Conservation (phyloP, 1,140 invertebrate species). For the Dendrolimus kikuchii region DNA sequence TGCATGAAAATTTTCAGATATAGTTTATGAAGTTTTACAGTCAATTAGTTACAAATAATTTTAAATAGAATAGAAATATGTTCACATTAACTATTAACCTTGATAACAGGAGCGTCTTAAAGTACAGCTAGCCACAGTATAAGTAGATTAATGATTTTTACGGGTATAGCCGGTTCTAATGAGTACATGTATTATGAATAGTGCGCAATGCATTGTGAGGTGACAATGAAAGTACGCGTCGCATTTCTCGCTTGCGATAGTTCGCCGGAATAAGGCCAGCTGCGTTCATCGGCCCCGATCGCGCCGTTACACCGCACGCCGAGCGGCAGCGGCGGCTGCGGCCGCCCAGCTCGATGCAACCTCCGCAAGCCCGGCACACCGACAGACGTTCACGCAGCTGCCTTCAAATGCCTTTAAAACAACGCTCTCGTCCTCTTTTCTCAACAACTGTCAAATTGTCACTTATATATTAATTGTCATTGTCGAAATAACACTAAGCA, state of each 20-base stretch:
- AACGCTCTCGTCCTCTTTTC: no score
- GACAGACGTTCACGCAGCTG: neutral
- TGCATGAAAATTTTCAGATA: no score
- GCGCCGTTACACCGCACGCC: constrained; percentile 45
- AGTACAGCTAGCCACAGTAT: no score
- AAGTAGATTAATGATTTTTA: neutral
- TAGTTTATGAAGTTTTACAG: no score
- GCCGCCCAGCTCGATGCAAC: constrained; percentile 4
- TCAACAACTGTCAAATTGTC: no score
- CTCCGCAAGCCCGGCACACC: neutral
- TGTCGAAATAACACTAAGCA: no score
- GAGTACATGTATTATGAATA: constrained; percentile 2
- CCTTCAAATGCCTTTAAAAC: no score
- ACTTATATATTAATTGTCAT: no score
- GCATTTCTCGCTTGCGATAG: constrained; percentile 64
- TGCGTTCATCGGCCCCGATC: constrained; percentile 62
- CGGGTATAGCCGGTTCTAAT: constrained; percentile 5
- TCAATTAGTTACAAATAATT: no score
- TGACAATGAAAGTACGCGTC: constrained; percentile 67
- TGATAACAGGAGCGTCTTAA: no score
- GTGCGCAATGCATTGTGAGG: constrained; percentile 19
- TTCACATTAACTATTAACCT: no score
- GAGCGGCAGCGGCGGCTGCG: constrained; percentile 5
- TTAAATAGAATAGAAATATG: no score
- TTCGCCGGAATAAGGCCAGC: constrained; percentile 64